Conservation (phyloP, 2,797 vertebrate species). For the Sebastolobus alascanus region DNA sequence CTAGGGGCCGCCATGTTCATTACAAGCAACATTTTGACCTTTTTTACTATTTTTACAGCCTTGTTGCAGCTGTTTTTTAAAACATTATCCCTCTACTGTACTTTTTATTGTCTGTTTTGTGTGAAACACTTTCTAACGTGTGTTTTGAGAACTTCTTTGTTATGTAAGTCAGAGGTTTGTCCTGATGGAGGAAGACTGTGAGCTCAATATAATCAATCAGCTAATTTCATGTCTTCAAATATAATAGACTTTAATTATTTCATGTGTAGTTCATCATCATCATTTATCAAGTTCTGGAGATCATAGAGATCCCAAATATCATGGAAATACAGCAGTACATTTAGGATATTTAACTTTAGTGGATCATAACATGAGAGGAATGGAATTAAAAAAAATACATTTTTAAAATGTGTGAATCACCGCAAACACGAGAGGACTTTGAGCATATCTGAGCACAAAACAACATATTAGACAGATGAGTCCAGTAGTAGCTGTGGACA, state of each 20-base stretch:
- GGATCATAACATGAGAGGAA: neutral
- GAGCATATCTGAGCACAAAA: neutral
- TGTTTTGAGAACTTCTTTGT: neutral
- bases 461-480: neutral
- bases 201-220: neutral
- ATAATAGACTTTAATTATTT: neutral
- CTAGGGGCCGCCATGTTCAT: neutral
- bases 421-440: neutral
- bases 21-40: neutral
- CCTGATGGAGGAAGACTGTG: too few relatives aligned
- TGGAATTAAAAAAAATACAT: neutral
- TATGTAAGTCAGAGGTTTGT: neutral
- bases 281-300: neutral
- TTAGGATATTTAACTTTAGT: neutral
- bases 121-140: too few relatives aligned
- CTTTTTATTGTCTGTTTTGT: neutral
- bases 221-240: neutral
- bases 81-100: neutral
- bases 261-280: neutral
- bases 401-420: neutral
- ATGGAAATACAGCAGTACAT: neutral
- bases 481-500: neutral
- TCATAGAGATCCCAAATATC: neutral
- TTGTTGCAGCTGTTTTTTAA: neutral
- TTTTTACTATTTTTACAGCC: neutral